Conservation (phyloP, 2,888 invertebrate species). For the Sesamia inferens region DNA sequence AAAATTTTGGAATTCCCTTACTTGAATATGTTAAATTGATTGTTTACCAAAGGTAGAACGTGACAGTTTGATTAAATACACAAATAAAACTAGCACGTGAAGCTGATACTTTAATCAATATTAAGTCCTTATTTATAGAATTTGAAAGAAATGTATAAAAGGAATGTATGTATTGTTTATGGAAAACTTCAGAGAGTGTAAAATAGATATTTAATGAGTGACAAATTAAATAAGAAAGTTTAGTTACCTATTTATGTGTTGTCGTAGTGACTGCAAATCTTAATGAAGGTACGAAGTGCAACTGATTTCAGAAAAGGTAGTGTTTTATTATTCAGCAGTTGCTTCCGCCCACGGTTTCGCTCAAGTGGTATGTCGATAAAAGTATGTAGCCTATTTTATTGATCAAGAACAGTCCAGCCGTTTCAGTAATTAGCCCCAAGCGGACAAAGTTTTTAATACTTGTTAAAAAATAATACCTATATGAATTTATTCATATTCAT, state of each 20-base stretch:
- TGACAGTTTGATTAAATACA: conserved; percentile 31
- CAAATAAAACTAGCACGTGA: conserved; percentile 1
- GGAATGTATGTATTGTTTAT: neutral
- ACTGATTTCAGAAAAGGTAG: neutral
- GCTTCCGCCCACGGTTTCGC: neutral
- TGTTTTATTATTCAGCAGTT: neutral
- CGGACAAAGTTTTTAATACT: conserved; percentile 6
- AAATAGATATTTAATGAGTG: neutral
- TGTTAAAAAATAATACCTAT: too few relatives aligned
- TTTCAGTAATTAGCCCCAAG: too few relatives aligned
- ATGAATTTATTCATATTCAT: too few relatives aligned
- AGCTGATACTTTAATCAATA: conserved; percentile 4
- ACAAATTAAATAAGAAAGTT: neutral
- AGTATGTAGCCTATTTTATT: too few relatives aligned
- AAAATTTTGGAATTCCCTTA: conserved; percentile 19
- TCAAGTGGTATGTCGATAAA: neutral
- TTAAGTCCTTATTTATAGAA: conserved; percentile 1
- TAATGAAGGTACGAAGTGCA: neutral
- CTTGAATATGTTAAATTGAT: conserved; percentile 37
- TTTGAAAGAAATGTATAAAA: neutral
- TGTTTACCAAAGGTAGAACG: conserved; percentile 31
- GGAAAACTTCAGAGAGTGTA: neutral
- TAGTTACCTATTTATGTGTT: neutral
- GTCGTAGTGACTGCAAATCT: neutral
- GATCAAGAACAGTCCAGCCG: neutral